Evolutionary conservation across 2,888 invertebrate genomes (phyloP), one percentile per base, ranked within the genome.

Genomic region (Dynastes grantii): DNA sequence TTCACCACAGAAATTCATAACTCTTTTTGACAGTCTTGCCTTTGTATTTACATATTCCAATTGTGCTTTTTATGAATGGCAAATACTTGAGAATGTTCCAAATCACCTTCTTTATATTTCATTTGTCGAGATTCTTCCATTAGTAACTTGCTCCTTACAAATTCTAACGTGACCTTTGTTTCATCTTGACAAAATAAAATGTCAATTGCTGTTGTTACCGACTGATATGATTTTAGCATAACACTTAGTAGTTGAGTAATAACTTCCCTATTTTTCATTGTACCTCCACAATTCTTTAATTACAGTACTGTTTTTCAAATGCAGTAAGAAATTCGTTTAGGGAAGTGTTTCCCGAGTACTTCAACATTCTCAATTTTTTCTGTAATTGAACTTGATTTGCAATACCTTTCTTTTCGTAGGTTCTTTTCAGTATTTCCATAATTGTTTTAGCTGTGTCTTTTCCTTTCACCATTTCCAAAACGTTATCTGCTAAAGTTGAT

Each of bases 191-290:
- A 79, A 64, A 79, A 80, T 37, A 77, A 71, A n/a, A 81, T 73
- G 37, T 81, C 79, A 40, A 81, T 81, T 16, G 81, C 81, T 70
- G 80, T 81, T 29, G 79, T 79, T 45, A 81, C 81, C 4, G 77
- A 27, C 70, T 81, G 81, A 71, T 67, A 81, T 73, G 71, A 51
- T 55, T 78, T 77, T 2, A 80, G 81, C 80, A 81, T 82, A 6
- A 77, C 49, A 53, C 79, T 78, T 22, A 81, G 49, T 37, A 82
- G 64, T 51, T 81, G 81, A 32, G 73, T 67, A 16, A 82, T 71
- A 2, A 81, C 22, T 79, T 81, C 81, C 22, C 27, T 51, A 2
- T 80, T 70, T n/a, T 77, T 40, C 11, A 81, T 78, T 40, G 70
- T 81, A 40, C 77, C 80, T 16, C 81, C 81, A 64, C 78, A 76